These are phyloP conservation scores for Dolichallabes microphthalmus DNA, from an alignment of 2,113 vertebrate species.

Conservation along the genomic window DNA sequence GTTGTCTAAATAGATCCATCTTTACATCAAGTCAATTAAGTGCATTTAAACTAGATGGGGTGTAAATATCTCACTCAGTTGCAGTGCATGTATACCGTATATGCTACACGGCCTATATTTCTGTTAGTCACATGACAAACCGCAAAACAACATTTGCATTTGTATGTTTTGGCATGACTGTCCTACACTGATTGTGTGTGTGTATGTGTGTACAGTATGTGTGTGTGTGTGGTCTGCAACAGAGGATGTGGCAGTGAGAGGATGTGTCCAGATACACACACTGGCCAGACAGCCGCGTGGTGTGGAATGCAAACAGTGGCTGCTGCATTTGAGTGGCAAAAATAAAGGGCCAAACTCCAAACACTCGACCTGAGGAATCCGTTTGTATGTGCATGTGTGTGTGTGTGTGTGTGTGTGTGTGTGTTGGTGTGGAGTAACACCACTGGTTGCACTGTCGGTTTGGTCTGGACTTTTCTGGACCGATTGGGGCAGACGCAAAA, in stretches of 20 bases:
- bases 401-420: background rate
- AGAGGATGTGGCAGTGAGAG: slow-evolving; percentile 21
- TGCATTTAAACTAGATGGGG: background rate
- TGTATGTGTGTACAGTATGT: slow-evolving; percentile 30
- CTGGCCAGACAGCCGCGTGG: slow-evolving; percentile 13
- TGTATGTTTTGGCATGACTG: slow-evolving; percentile 5
- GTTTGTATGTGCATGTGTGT: background rate
- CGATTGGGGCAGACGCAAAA: background rate
- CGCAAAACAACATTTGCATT: slow-evolving; percentile 10
- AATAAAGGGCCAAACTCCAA: slow-evolving; percentile 44
- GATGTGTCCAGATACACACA: slow-evolving; percentile 25
- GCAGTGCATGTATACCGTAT: background rate
- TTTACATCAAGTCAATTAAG: background rate
- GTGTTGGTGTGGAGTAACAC: background rate
- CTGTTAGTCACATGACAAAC: slow-evolving; percentile 1
- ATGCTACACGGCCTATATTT: background rate
- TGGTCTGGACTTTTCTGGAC: background rate
- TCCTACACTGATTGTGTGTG: slow-evolving; percentile 8
- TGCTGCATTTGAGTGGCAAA: slow-evolving; percentile 55
- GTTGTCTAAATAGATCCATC: background rate
- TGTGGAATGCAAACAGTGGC: slow-evolving; percentile 57
- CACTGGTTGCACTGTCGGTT: background rate
- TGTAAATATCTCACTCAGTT: background rate
- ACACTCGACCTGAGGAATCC: slow-evolving; percentile 22
- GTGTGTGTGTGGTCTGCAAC: slow-evolving; percentile 56